Percentiles rank a stretch among this genome's conserved stretches.
These are phyloP conservation scores for Paragorgia papillata DNA, from an alignment of 92 coral and sea anemone genomes.

Conservation along the genomic window DNA sequence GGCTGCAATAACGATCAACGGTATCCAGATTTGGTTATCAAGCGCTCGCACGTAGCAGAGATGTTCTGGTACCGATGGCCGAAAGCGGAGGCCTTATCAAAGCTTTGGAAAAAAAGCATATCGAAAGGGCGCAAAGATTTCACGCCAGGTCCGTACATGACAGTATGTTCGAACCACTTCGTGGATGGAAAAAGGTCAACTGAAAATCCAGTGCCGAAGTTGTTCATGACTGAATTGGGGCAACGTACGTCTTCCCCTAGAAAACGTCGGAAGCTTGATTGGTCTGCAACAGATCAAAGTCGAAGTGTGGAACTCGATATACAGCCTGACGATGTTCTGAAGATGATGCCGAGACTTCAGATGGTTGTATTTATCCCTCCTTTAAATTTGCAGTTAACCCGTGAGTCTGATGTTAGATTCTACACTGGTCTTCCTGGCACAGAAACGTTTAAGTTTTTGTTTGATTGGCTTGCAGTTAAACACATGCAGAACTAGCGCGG, in stretches of 20 bases:
- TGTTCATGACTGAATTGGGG: slow-evolving; percentile 2
- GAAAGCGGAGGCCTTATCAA: too few species aligned
- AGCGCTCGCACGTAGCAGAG: too few species aligned
- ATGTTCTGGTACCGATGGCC: too few species aligned
- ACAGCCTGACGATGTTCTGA: slow-evolving; percentile 14
- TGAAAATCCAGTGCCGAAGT: too few species aligned
- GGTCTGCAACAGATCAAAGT: background rate
- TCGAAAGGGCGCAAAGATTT: too few species aligned
- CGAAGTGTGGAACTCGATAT: background rate
- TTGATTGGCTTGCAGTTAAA: slow-evolving; percentile 46
- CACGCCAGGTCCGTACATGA: too few species aligned
- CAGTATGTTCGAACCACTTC: too few species aligned
- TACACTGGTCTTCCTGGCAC: slow-evolving; percentile 58
- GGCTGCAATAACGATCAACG: too few species aligned
- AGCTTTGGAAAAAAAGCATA: too few species aligned
- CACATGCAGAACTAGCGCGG: slow-evolving; percentile 73
- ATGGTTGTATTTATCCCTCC: background rate
- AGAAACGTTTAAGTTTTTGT: slow-evolving; percentile 55
- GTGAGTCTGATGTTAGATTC: slow-evolving; percentile 48
- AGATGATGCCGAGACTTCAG: slow-evolving; percentile 1
- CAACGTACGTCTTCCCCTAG: background rate
- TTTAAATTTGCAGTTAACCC: slow-evolving; percentile 52
- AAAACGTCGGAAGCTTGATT: background rate
- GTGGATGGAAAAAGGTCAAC: too few species aligned
- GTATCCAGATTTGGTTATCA: too few species aligned